Evolutionary conservation across 2,113 vertebrate species (phyloP), one percentile per base, ranked within the genome.

Genomic region (Gobiocypris rarus): DNA sequence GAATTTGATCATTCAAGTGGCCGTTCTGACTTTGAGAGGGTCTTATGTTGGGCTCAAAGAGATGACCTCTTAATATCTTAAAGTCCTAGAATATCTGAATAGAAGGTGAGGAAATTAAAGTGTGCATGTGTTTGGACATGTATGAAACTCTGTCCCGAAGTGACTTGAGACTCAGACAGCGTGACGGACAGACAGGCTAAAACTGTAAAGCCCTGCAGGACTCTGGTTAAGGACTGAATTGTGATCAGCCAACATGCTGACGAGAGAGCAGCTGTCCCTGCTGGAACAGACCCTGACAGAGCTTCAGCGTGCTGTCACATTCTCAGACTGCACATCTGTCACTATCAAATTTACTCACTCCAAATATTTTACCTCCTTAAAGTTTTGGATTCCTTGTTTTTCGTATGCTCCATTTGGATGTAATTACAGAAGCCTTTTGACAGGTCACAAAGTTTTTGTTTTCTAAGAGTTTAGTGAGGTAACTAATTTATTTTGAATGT

Each of bases 261-360:
- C 31, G 86, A 87, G 86, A 89, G 67, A 86, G 88, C 90, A 93
- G 92, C 92, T 93, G 92, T 82, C 81, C 83, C 63, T 76, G 54
- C 24, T 79, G 70, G 14, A 90, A 85, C 88, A 86, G 58, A 45
- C 73, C 52, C 43, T 54, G 52, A 77, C 52, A 58, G 28, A 67
- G 38, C 59, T 48, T 43, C 10, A 48, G 67, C 6, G 3, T 83
- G 28, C 80, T 56, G 86, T 92, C 91, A 90, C 89, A 76, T 89
- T 87, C 88, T 77, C 85, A 88, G 91, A 92, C 87, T 83, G 83
- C 88, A 91, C 91, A 91, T 92, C 91, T 91, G 91, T 92, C 90
- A 86, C 85, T 75, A 24, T 69, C 52, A 75, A 52, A 80, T 85
- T 86, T 82, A 59, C 50, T 75, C 73, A 43, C 78, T 50, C 78